Conservation (phyloP, 2,888 invertebrate species). For the Escarpia spicata region DNA sequence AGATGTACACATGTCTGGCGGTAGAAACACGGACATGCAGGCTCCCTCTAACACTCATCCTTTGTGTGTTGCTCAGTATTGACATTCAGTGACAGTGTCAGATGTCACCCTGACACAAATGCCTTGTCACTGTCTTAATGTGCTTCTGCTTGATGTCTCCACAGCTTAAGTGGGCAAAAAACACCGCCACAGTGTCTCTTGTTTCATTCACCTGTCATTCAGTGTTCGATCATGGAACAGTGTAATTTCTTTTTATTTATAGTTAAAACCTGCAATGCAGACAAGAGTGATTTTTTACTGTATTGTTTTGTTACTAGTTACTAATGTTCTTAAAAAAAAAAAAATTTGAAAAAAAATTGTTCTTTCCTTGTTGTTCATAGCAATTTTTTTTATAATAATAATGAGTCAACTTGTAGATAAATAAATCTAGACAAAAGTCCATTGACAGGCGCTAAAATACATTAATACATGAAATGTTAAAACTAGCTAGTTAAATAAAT, state of each 20-base stretch:
- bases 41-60: background rate
- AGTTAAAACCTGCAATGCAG: background rate
- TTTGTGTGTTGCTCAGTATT: background rate
- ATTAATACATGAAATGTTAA: no score
- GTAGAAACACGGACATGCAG: background rate
- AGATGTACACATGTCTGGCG: background rate
- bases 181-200: background rate
- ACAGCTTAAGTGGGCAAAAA: background rate
- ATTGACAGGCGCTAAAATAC: no score
- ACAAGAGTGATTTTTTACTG: background rate
- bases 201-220: background rate
- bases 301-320: no score
- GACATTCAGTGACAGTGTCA: background rate
- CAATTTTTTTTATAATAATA: no score
- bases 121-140: background rate
- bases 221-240: background rate
- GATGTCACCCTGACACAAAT: background rate
- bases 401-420: no score
- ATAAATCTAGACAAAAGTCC: no score
- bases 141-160: background rate
- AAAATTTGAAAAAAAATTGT: no score
- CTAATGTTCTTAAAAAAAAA: no score
- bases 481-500: no score
- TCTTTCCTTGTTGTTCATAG: no score
- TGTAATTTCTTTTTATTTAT: background rate